Percentiles rank a stretch among this genome's conserved stretches.
Evolutionary conservation across 37 sponge, comb jelly and placozoan genomes (phyloP).

Genomic region (Diacarnus erythraeanus): DNA sequence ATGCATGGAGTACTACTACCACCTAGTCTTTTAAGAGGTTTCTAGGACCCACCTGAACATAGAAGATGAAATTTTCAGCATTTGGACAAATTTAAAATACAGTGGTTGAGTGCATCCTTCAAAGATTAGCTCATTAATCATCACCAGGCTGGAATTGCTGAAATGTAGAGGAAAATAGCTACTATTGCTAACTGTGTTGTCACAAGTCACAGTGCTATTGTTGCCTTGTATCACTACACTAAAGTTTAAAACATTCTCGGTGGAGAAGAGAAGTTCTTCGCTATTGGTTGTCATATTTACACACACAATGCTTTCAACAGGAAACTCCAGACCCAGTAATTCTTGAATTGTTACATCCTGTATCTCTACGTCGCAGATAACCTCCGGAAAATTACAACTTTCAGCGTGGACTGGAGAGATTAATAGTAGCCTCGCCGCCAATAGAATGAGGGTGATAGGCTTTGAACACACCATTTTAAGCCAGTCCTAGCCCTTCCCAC

Average conservation of each 20-base stretch:
- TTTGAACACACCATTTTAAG: no score
- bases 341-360: background rate
- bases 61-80: conserved; percentile 3
- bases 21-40: background rate
- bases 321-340: background rate
- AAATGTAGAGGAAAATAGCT: conserved; percentile 6
- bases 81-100: background rate
- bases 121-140: conserved; percentile 3
- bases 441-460: no score
- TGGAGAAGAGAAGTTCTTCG: background rate
- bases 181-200: background rate
- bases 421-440: no score
- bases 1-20: background rate
- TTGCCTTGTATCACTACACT: background rate
- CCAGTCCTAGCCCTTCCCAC: no score
- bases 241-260: background rate
- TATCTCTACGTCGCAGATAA: no score
- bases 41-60: background rate
- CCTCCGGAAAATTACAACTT: no score
- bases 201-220: background rate
- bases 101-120: conserved; percentile 9
- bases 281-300: background rate
- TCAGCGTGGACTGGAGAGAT: no score
- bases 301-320: background rate
- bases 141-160: background rate